Base-by-base conservation (phyloP, 2,888 invertebrate genomes). In the Athrips mouffetella region DNA sequence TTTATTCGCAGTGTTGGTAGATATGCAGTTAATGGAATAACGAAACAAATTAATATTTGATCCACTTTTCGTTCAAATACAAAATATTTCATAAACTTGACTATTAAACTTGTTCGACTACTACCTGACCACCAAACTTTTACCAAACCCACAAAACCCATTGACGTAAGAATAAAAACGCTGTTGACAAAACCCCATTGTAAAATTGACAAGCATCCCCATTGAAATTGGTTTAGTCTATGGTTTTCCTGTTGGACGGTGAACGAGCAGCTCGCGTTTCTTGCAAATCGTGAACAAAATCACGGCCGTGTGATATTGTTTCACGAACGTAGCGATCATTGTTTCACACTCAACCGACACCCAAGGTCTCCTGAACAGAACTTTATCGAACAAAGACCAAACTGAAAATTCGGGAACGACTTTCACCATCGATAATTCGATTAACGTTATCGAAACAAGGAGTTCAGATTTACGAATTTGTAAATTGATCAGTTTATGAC, bases 371-470 rank as follows among this genome's bases (percentile, higher is more conserved):
- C 63, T 57, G 60, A 60, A 63, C 51, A 53, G 53, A 59, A 47
- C 65, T 49, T 54, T 49, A 54, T 55, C 54, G 58, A 27, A 27
- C 27, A 35, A 23, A 35, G 18, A 23, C n/a, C 25, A 15, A 3
- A 25, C 10, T 13, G 27, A 59, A 48, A 53, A 61, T 62, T 54
- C 62, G 48, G 55, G 50, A 50, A 47, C 47, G 58, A 83, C 86
- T 85, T 83, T 85, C 84, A 81, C 82, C 78, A 80, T 78, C 73
- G 70, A 70, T 82, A 82, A 85, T 84, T 80, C 70, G 76, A 83
- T 79, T 83, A 81, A 67, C 70, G 83, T 79, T 83, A 81, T 67
- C 70, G 63, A 74, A 75, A 73, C 73, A 66, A 67, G 71, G 72
- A 67, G 58, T 70, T 65, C 63, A 60, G n/a, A n/a, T n/a, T n/a